Evolutionary conservation across 2,113 vertebrate species (phyloP), one percentile per base, ranked within the genome.

Genomic region (Orcinus orca): DNA sequence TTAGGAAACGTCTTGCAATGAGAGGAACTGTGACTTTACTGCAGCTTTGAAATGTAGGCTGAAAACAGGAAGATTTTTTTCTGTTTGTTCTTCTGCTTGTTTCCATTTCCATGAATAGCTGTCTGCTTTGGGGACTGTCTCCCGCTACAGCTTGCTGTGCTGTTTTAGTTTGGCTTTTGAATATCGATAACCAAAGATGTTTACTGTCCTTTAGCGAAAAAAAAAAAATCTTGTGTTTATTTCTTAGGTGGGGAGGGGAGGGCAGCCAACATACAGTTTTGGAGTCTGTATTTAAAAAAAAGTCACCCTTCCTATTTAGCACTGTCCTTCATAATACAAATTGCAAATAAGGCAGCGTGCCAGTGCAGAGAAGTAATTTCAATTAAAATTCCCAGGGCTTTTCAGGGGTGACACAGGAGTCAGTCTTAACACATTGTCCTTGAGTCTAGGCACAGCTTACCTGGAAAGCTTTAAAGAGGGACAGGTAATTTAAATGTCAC

Each of bases 331-430:
- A 98, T 96, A 96, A 98, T 97, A 98, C 96, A 98, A 96, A 97
- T 97, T 93, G 96, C 97, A 98, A 98, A 98, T 98, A 97, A 98
- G 97, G 97, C 98, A 98, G 86, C 44, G 5, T 97, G 98, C 97
- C 97, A 97, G 84, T 90, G 83, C 86, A 85, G 95, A 92, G 92
- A 97, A 97, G 80, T 93, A 92, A 98, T 98, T 98, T 98, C 98
- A 97, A 98, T 98, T 98, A 98, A 97, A 98, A 97, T 97, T 97
- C 96, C 89, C 89, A 50, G 95, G 76, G 93, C 97, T 97, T 96
- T 97, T 96, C 96, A 95, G 97, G 88, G 96, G 85, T 7, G 0
- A 95, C 95, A 94, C 29, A 88, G 55, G 87, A 96, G 83, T 95
- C 58, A 90, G 86, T 41, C 93, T 96, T 87, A 96, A 97, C 83